Percentiles rank a stretch among this genome's conserved stretches.
These are phyloP conservation scores for Melanotaenia maccullochi DNA, from an alignment of 2,797 vertebrate genomes.

Conservation along the genomic window DNA sequence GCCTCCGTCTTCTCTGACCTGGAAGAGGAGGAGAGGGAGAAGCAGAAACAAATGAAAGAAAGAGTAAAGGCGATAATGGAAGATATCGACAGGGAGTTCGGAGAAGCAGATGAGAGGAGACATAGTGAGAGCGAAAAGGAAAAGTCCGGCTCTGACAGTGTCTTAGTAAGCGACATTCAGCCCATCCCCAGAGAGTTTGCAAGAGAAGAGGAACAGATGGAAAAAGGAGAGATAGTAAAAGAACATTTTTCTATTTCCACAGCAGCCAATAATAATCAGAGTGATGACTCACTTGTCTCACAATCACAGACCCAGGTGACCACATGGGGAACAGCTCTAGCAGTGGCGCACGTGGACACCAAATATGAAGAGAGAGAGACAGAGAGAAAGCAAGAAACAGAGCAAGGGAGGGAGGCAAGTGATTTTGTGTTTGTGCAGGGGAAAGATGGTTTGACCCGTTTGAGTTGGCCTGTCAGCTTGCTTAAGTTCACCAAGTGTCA, in stretches of 20 bases:
- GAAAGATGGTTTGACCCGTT: conserved; percentile 86
- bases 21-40: conserved; percentile 89
- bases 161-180: conserved; percentile 48
- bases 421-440: conserved; percentile 85
- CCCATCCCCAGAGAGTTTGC: conserved; percentile 35
- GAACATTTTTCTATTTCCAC: conserved; percentile 51
- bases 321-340: conserved; percentile 23
- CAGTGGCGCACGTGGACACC: conserved; percentile 28
- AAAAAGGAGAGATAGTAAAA: conserved; percentile 42
- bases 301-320: conserved; percentile 40
- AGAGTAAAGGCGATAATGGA: conserved; percentile 83
- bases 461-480: conserved; percentile 91
- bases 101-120: conserved; percentile 63
- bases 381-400: conserved; percentile 48
- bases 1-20: conserved; percentile 96
- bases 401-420: conserved; percentile 11
- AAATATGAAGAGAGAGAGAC: conserved; percentile 53
- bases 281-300: conserved; percentile 31
- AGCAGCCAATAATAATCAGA: conserved; percentile 56
- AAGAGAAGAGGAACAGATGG: conserved; percentile 51
- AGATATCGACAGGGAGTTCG: conserved; percentile 76
- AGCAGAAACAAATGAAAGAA: conserved; percentile 78
- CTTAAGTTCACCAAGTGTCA: conserved; percentile 91
- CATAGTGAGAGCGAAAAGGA: conserved; percentile 44
- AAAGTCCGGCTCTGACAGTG: conserved; percentile 33